A percentile compares a stretch with the other conserved stretches of the same genome.
Evolutionary conservation across 2,113 vertebrate species (phyloP).

Genomic region (Vicugna pacos): DNA sequence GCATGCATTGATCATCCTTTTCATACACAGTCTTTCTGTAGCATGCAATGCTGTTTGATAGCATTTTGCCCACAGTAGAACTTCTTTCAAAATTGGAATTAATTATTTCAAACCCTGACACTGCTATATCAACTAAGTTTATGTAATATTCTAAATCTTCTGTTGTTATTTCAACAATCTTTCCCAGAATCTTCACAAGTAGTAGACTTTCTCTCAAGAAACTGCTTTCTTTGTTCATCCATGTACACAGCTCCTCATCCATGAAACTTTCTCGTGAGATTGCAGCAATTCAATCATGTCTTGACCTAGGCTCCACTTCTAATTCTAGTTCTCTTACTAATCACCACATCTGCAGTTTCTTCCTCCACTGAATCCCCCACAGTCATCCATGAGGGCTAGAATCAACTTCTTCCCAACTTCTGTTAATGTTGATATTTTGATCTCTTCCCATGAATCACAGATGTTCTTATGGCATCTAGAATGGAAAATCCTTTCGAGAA

Average conservation of each 20-base stretch:
- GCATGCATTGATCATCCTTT: not conserved
- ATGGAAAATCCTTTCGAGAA: not conserved
- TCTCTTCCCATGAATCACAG: not conserved
- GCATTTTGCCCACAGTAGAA: not conserved
- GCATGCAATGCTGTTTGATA: not conserved
- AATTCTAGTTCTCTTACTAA: not conserved
- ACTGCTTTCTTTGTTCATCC: not conserved
- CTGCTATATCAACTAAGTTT: not conserved
- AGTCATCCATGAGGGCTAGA: not conserved
- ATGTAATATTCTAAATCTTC: not conserved
- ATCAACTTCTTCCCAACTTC: not conserved
- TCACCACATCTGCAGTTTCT: not conserved
- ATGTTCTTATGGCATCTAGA: not conserved
- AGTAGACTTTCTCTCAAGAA: not conserved
- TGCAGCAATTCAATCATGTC: not conserved
- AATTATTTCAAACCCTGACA: not conserved
- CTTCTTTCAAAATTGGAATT: not conserved
- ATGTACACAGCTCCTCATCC: not conserved
- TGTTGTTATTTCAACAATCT: not conserved
- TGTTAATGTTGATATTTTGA: not conserved
- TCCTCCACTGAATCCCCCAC: not conserved
- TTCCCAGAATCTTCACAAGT: not conserved
- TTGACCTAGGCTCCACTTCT: not conserved
- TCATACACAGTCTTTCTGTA: not conserved
- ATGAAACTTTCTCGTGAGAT: not conserved